Percentiles rank a stretch among this genome's conserved stretches.
Evolutionary conservation across 2,113 vertebrate genomes (phyloP).

Genomic region (Callopanchax toddi): DNA sequence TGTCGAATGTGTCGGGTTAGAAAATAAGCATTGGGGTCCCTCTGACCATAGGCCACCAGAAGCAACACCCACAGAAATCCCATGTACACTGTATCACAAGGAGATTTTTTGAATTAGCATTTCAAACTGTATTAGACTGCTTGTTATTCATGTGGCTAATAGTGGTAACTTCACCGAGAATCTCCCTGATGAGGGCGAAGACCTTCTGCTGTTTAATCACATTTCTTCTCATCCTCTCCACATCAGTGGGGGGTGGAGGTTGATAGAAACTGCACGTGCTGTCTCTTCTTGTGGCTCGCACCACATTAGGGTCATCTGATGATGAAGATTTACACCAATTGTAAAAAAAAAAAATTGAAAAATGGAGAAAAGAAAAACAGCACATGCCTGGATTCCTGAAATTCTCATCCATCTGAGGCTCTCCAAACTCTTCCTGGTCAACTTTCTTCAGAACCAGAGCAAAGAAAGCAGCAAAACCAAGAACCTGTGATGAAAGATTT

Average conservation of each 20-base stretch:
- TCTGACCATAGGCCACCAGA: slow-evolving; percentile 91
- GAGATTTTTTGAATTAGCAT: slow-evolving; percentile 15
- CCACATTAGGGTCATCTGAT: slow-evolving; percentile 79
- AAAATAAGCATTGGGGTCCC: slow-evolving; percentile 90
- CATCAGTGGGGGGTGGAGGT: slow-evolving; percentile 84
- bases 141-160: not conserved
- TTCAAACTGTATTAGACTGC: not conserved
- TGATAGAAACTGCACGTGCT: slow-evolving; percentile 86
- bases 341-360: not conserved
- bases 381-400: slow-evolving; percentile 62
- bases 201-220: slow-evolving; percentile 90
- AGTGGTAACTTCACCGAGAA: slow-evolving; percentile 81
- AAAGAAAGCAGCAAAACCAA: slow-evolving; percentile 96
- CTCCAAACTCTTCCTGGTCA: slow-evolving; percentile 88
- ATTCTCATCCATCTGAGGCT: slow-evolving; percentile 64
- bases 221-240: slow-evolving; percentile 87
- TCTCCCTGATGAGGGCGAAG: slow-evolving; percentile 88
- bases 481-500: slow-evolving; percentile 80
- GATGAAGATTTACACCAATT: not conserved
- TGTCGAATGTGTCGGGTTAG: slow-evolving; percentile 88
- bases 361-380: not conserved
- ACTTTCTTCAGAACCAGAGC: slow-evolving; percentile 90
- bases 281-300: slow-evolving; percentile 80
- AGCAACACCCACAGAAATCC: slow-evolving; percentile 96
- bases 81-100: slow-evolving; percentile 82